Conservation (phyloP, 2,113 vertebrate genomes). For the Protomyctophum bolini region DNA sequence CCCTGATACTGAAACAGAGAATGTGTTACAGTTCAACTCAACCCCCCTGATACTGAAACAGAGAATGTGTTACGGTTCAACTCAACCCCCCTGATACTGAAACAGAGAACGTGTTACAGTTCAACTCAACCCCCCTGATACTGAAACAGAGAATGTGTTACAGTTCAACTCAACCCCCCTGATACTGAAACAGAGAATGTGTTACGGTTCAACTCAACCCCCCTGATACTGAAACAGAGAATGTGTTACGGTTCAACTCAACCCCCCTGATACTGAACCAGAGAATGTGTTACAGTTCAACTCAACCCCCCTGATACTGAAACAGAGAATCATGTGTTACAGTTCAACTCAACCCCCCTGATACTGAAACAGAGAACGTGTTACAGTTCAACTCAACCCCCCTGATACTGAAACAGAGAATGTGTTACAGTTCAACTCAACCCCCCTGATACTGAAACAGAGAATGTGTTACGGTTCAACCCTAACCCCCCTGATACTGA, state of each 20-base stretch:
- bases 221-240: constrained; percentile 27
- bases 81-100: constrained; percentile 20
- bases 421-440: too few relatives aligned
- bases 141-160: too few relatives aligned
- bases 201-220: constrained; percentile 38
- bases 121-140: too few relatives aligned
- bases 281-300: too few relatives aligned
- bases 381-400: too few relatives aligned
- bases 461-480: constrained; percentile 46
- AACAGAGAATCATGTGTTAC: constrained; percentile 40
- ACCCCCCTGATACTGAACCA: too few relatives aligned
- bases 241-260: too few relatives aligned
- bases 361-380: constrained; percentile 35
- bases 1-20: too few relatives aligned
- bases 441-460: constrained; percentile 15
- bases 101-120: constrained; percentile 36
- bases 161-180: too few relatives aligned
- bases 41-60: constrained; percentile 11
- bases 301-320: not conserved
- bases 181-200: constrained; percentile 38
- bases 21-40: too few relatives aligned
- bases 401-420: too few relatives aligned
- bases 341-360: constrained; percentile 37
- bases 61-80: constrained; percentile 46
- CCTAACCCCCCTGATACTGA: constrained; percentile 18